Evolutionary conservation across 2,797 vertebrate genomes (phyloP).

Genomic region (Acanthopagrus latus): DNA sequence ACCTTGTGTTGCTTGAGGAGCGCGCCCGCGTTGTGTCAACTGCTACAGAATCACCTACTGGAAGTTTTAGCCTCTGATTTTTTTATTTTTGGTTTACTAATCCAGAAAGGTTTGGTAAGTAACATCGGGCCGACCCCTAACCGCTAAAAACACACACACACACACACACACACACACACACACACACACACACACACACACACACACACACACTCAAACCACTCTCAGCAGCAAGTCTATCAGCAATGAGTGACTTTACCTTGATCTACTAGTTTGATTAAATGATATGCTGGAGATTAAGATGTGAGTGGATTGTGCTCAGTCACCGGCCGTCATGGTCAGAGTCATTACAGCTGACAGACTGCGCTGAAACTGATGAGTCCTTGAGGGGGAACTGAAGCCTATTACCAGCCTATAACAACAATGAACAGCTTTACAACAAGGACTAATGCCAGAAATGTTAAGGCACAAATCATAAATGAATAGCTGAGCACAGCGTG

Average conservation of each 20-base stretch:
- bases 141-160: background rate
- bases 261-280: conserved; percentile 70
- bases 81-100: conserved; percentile 20
- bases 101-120: conserved; percentile 19
- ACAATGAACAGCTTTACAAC: conserved; percentile 55
- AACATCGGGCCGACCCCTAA: background rate
- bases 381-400: conserved; percentile 66
- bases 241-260: conserved; percentile 54
- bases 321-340: conserved; percentile 50
- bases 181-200: background rate
- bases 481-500: conserved; percentile 5
- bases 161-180: background rate
- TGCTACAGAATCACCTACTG: conserved; percentile 1
- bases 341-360: conserved; percentile 60
- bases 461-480: conserved; percentile 30
- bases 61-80: conserved; percentile 3
- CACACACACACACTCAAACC: background rate
- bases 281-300: conserved; percentile 59
- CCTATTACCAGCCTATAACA: conserved; percentile 63
- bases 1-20: conserved; percentile 51
- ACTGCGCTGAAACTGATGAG: conserved; percentile 48
- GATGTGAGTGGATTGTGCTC: conserved; percentile 61
- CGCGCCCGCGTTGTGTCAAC: conserved; percentile 25
- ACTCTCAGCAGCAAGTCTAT: conserved; percentile 13
- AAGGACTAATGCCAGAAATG: conserved; percentile 46